phyloP scores from a whole-genome alignment of 2,113 vertebrate genomes.

The Pagrus major region DNA sequence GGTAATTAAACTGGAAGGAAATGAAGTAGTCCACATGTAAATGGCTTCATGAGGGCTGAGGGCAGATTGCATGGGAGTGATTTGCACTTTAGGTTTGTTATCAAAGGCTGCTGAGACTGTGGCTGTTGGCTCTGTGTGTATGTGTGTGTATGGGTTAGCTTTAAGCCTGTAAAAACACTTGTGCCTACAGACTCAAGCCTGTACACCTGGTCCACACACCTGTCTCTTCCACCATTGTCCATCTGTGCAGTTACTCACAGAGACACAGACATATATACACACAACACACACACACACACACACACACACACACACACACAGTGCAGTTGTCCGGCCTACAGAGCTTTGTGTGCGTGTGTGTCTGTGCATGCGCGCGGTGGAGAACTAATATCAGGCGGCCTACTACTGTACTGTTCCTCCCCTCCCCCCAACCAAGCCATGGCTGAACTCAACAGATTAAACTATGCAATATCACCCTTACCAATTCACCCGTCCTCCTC shows the following conservation, averaged over 20 bases:
- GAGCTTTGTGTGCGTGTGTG: constrained; percentile 29
- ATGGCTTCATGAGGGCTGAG: constrained; percentile 55
- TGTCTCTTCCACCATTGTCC: constrained; percentile 65
- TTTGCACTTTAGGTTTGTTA: constrained; percentile 52
- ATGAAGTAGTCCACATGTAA: constrained; percentile 58
- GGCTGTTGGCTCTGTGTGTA: constrained; percentile 21
- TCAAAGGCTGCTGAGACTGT: constrained; percentile 27
- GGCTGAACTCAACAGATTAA: constrained; percentile 83
- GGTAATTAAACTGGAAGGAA: constrained; percentile 66
- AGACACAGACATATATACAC: constrained; percentile 21
- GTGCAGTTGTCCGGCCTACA: constrained; percentile 21
- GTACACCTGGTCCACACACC: constrained; percentile 66
- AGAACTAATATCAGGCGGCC: constrained; percentile 71
- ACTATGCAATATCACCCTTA: constrained; percentile 85
- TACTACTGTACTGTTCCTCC: constrained; percentile 66
- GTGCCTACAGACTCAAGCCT: constrained; percentile 37
- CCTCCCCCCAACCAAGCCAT: constrained; percentile 67
- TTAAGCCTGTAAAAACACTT: constrained; percentile 56
- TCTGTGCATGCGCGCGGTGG: constrained; percentile 3
- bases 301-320: constrained; percentile 19
- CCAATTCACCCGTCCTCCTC: constrained; percentile 70
- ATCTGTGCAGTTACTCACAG: constrained; percentile 59
- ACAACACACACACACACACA: constrained; percentile 19
- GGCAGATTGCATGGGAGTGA: constrained; percentile 53
- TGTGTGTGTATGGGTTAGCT: constrained; percentile 32